Evolutionary conservation across 2,797 vertebrate species (phyloP), one percentile per base, ranked within the genome.

Genomic region (Hippocampus kuda): DNA sequence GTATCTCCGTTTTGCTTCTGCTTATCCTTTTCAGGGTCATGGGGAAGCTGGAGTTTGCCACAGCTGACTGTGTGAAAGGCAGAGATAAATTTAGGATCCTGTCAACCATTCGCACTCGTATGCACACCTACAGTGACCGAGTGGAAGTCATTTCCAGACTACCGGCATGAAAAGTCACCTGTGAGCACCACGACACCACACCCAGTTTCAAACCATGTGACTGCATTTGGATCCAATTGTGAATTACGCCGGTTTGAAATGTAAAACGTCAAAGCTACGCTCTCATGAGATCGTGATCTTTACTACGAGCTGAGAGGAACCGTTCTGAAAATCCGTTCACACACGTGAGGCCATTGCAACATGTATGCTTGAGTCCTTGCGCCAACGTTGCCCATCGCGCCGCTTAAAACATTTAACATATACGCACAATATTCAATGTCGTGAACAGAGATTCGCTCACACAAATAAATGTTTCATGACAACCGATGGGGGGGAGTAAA

Each of bases 391-490:
- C 34, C 34, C 34, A 38, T 38, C 7, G 34, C 1, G 34, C 34
- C 51, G 3, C 15, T 53, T 16, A 24, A 54, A 54, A 54, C 53
- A 54, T 24, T 53, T 2, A n/a, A 53, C 51, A 51, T 13, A 51
- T 5, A n/a, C 1, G 22, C 26, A 24, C n/a, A 56, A 26, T 24
- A 56, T 24, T 9, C 3, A 56, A n/a, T 54, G 20, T 24, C n/a
- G 8, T 56, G n/a, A 26, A 24, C n/a, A 5, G 26, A 30, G 27
- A 27, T 26, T 27, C 4, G 12, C 56, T 27, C 5, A 59, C 5
- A 66, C 46, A 66, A 71, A 70, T 38, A 34, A 53, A 57, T 13
- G 30, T 68, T 74, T 54, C 56, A 70, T 34, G n/a, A 42, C 70
- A 65, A 27, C 53, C 1, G 5, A 62, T 38, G 7, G 34, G 34